Percentiles rank a stretch among this genome's conserved stretches.
Evolutionary conservation across 2,797 vertebrate genomes (phyloP).

Genomic region (Semaprochilodus insignis): DNA sequence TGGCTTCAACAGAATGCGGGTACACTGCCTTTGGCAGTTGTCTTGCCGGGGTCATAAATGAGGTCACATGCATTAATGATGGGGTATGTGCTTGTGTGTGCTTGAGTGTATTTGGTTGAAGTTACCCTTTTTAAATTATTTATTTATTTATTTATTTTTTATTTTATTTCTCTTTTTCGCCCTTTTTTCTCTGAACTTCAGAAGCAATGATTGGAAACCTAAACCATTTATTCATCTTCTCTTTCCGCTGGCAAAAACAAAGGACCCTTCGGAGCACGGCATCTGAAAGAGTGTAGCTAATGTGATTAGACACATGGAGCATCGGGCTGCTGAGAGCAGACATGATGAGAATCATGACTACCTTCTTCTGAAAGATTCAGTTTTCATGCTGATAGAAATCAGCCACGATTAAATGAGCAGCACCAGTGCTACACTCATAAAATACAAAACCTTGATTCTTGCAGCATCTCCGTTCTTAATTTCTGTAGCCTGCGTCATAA

Average conservation of each 20-base stretch:
- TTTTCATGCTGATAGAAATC: background rate
- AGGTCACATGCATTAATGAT: too few relatives aligned
- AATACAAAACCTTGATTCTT: background rate
- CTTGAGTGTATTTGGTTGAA: background rate
- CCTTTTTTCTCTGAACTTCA: background rate
- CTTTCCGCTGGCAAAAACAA: conserved; percentile 6
- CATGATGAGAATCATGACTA: background rate
- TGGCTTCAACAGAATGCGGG: background rate
- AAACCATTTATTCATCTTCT: background rate
- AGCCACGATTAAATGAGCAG: background rate
- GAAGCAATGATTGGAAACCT: background rate
- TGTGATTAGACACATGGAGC: background rate
- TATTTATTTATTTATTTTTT: too few relatives aligned
- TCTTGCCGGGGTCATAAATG: too few relatives aligned
- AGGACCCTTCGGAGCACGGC: background rate
- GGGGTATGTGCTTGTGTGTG: background rate
- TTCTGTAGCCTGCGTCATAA: too few relatives aligned
- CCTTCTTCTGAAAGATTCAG: background rate
- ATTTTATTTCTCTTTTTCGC: background rate
- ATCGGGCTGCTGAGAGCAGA: background rate
- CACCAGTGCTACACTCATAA: background rate
- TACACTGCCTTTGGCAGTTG: too few relatives aligned
- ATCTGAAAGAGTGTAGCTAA: background rate
- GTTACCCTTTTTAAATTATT: background rate
- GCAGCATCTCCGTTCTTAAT: too few relatives aligned